Percentiles rank a stretch among this genome's conserved stretches.
These are phyloP conservation scores for Podocnemis expansa DNA, from an alignment of 2,113 vertebrate genomes.

Conservation along the genomic window DNA sequence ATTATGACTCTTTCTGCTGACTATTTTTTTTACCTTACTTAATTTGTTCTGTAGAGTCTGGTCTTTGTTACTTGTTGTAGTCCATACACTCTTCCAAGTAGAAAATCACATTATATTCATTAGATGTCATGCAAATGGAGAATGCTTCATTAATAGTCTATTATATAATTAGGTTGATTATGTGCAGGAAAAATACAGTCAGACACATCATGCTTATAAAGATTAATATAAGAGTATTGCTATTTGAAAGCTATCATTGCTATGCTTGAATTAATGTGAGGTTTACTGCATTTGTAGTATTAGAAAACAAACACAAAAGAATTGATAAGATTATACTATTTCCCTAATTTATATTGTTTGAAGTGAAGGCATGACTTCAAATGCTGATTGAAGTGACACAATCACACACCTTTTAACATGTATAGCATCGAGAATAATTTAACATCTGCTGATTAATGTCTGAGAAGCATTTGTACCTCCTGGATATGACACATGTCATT, in stretches of 20 bases:
- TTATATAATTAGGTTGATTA: constrained; percentile 13
- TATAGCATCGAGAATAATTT: neutral
- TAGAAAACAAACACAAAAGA: constrained; percentile 17
- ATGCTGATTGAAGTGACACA: neutral
- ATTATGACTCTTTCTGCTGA: neutral
- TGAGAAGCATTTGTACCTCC: constrained; percentile 4
- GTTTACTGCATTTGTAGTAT: neutral
- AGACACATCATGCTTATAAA: constrained; percentile 12
- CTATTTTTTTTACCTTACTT: neutral
- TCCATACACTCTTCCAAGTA: neutral
- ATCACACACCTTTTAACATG: constrained; percentile 30
- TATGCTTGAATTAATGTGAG: constrained; percentile 7
- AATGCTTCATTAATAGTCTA: neutral
- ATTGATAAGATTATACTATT: constrained; percentile 9
- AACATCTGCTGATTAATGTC: neutral
- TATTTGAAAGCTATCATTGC: constrained; percentile 4
- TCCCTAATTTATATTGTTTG: constrained; percentile 20
- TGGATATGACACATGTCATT: neutral
- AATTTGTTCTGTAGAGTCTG: neutral
- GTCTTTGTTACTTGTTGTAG: neutral
- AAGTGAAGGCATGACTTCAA: neutral
- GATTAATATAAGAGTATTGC: neutral
- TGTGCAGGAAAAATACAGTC: neutral
- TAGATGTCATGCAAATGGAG: constrained; percentile 10
- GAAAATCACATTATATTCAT: neutral